Base-by-base conservation (phyloP, 2,888 invertebrate genomes). In the Tupiocoris notatus region DNA sequence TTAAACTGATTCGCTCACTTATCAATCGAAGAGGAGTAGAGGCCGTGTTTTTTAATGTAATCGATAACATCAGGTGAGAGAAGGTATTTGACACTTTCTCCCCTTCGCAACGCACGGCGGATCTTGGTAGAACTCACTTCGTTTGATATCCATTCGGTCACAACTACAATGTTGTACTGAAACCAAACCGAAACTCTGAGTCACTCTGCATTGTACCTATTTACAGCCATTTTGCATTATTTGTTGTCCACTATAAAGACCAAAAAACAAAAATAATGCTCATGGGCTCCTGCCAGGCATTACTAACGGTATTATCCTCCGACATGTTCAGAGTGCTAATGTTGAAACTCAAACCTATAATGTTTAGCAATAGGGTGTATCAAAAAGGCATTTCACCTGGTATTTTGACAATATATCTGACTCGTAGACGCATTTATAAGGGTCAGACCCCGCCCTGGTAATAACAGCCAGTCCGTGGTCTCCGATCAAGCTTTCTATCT, bases 41-140 rank as follows among this genome's bases (percentile, higher is more conserved):
- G 86, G 16, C 87, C 84, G 82, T 93, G 85, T 71, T 88, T 87
- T 77, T 89, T 85, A 71, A 95, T 91, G 82, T 94, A 95, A 7
- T 91, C 88, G 54, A 95, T 87, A 3, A 96, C 92, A 18, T 87
- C 84, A 83, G 95, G 94, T 77, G 92, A 92, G 0, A 95, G 86
- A 16, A 96, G 86, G 84, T 95, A 96, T 83, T 92, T 92, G 2
- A 95, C 92, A 81, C 95, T 95, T 83, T 94, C 92, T 0, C 90
- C 89, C 66, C 95, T 88, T 63, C 89, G 85, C 23, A 95, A 83
- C 0, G 94, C 89, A 76, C 91, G 86, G 12, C 95, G 88, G 76
- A 97, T 91, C 84, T 92, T 92, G 0, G 96, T 95, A 0, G 98
- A 96, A 82, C 96, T 96, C 2, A 98, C 91, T 83, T 96, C 96